phyloP scores from a whole-genome alignment of 2,113 vertebrate genomes.

The Halcyon senegalensis region DNA sequence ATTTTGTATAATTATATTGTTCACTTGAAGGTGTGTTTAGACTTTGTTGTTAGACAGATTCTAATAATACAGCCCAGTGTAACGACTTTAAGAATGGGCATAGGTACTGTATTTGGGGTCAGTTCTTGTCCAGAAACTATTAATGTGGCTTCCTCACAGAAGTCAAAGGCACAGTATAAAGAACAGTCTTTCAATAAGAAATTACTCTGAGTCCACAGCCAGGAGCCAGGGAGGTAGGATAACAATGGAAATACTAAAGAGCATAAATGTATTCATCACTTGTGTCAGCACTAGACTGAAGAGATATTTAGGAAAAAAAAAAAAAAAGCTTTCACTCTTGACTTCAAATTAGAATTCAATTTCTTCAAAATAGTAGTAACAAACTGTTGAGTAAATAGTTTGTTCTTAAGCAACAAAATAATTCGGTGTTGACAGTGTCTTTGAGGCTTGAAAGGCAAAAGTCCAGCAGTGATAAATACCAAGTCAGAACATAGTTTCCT shows the following conservation, averaged over 20 bases:
- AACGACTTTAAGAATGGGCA: neutral
- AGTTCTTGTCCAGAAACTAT: neutral
- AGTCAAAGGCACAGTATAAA: neutral
- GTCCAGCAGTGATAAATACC: neutral
- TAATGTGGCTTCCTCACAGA: neutral
- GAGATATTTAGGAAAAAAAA: no score
- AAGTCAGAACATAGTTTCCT: neutral
- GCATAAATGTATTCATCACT: neutral
- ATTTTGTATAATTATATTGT: neutral
- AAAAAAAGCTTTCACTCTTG: neutral
- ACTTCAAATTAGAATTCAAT: neutral
- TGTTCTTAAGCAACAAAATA: neutral
- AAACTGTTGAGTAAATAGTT: neutral
- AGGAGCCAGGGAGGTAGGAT: neutral
- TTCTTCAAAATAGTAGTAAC: neutral
- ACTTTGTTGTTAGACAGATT: neutral
- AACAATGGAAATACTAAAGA: neutral
- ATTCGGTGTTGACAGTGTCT: neutral
- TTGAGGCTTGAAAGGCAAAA: neutral
- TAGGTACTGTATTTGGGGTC: neutral
- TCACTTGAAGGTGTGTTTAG: neutral
- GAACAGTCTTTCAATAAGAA: neutral
- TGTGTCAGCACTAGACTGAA: neutral
- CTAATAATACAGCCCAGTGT: neutral
- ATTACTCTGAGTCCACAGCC: neutral